Evolutionary conservation across 1,140 invertebrate genomes (phyloP).

Genomic region (Helicorthomorpha holstii): DNA sequence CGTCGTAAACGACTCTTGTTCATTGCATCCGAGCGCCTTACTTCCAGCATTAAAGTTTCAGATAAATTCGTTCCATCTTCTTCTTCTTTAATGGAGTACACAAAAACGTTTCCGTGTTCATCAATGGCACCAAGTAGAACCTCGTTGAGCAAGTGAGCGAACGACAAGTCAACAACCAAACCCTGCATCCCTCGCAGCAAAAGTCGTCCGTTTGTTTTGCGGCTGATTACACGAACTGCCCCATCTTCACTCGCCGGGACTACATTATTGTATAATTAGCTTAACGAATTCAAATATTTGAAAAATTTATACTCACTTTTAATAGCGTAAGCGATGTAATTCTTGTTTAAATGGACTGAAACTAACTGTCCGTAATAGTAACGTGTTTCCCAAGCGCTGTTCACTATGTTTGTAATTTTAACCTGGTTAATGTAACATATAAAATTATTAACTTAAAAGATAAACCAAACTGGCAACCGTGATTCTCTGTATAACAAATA

Average conservation of each 20-base stretch:
- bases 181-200: slow-evolving; percentile 74
- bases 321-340: slow-evolving; percentile 74
- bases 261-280: slow-evolving; percentile 17
- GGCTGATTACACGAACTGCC: slow-evolving; percentile 62
- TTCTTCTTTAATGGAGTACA: slow-evolving; percentile 54
- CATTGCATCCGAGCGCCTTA: slow-evolving; percentile 30
- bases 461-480: too few relatives aligned
- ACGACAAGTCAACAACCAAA: slow-evolving; percentile 68
- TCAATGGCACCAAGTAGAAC: slow-evolving; percentile 73
- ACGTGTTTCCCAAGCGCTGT: slow-evolving; percentile 78
- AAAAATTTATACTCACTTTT: slow-evolving; percentile 43
- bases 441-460: background rate
- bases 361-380: slow-evolving; percentile 70
- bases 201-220: slow-evolving; percentile 48
- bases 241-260: slow-evolving; percentile 47
- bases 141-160: slow-evolving; percentile 58
- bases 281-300: background rate
- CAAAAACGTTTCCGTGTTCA: slow-evolving; percentile 56
- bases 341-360: slow-evolving; percentile 68
- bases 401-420: slow-evolving; percentile 74
- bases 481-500: background rate
- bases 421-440: slow-evolving; percentile 33
- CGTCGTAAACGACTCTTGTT: slow-evolving; percentile 30
- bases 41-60: slow-evolving; percentile 23
- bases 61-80: slow-evolving; percentile 25